Base-by-base conservation (phyloP, 1,140 invertebrate genomes). In the Pseudoatta argentina region DNA sequence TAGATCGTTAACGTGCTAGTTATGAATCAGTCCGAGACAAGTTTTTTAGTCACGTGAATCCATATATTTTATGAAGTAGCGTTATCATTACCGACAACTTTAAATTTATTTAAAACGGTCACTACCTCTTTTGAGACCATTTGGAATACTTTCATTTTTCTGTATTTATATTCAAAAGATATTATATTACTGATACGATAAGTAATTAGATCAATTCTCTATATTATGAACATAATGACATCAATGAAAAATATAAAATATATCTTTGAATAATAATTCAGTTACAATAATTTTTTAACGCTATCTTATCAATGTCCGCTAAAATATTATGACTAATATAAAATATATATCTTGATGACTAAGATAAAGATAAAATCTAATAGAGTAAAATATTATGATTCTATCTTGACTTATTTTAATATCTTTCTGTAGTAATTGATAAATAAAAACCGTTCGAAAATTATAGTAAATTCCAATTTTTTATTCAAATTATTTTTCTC, bases 191-290 rank as follows among this genome's bases (percentile, higher is more conserved):
- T 66, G 18, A 27, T 27, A 76, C n/a, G 7, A 73, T 73, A 30
- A 73, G 7, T n/a, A 78, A 18, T 67, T 78, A 8, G 14, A 53
- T 64, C 24, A 78, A 51, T 79, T 79, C 14, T 21, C 8, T 27
- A 12, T 34, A 7, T 69, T 48, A 18, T 12, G 21, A 10, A 5
- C 21, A 21, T 51, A 14, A 78, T 7, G 18, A 18, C 75, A 77
- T 18, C 59, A 48, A 78, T 67, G 27, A 61, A 48, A 78, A 75
- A 24, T 39, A 21, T 39, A 39, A 21, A 16, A 59, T 21, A 59
- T n/a, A 64, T 34, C 14, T 53, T 78, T 67, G 30, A 66, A 27
- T 7, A 79, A n/a, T 30, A 34, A 1, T 24, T 79, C 12, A n/a
- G 5, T 51, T 78, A 34, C 3, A 67, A 51, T 64, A 6, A 21